Evolutionary conservation across 1,140 invertebrate genomes (phyloP).

Genomic region (Brachionus calyciflorus): DNA sequence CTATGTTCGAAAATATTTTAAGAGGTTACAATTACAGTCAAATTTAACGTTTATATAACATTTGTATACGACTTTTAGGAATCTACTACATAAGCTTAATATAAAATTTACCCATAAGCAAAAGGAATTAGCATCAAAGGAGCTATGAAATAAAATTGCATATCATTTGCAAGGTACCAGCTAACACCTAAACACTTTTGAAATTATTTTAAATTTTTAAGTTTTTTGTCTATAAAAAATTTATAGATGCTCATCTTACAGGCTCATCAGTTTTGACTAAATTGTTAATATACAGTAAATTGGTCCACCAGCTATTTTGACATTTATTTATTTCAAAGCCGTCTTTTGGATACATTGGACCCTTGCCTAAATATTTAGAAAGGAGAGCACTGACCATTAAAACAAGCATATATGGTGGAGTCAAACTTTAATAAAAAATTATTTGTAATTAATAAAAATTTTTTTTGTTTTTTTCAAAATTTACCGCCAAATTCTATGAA

Average conservation of each 20-base stretch:
- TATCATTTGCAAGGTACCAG: constrained; percentile 78
- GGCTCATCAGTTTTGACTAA: constrained; percentile 66
- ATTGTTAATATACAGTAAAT: constrained; percentile 61
- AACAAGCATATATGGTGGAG: constrained; percentile 22
- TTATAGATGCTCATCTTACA: background rate
- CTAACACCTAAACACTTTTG: constrained; percentile 67
- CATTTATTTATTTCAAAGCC: constrained; percentile 34
- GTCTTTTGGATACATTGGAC: constrained; percentile 36
- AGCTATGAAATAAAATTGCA: constrained; percentile 72
- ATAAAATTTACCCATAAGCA: background rate
- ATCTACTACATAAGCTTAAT: too few relatives aligned
- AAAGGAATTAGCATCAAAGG: constrained; percentile 64
- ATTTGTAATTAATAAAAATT: background rate
- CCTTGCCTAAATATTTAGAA: constrained; percentile 22
- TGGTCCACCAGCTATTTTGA: constrained; percentile 35
- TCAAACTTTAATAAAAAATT: background rate
- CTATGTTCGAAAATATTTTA: too few relatives aligned
- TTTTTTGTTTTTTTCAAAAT: background rate
- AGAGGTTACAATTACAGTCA: too few relatives aligned
- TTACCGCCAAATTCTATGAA: constrained; percentile 39
- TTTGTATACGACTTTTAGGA: too few relatives aligned
- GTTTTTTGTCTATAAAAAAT: background rate
- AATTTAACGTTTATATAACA: too few relatives aligned
- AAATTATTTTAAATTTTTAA: constrained; percentile 51
- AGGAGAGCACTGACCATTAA: constrained; percentile 7